A percentile compares a stretch with the other conserved stretches of the same genome.
These are phyloP conservation scores for Pissodes strobi DNA, from an alignment of 1,140 invertebrate species.

Conservation along the genomic window DNA sequence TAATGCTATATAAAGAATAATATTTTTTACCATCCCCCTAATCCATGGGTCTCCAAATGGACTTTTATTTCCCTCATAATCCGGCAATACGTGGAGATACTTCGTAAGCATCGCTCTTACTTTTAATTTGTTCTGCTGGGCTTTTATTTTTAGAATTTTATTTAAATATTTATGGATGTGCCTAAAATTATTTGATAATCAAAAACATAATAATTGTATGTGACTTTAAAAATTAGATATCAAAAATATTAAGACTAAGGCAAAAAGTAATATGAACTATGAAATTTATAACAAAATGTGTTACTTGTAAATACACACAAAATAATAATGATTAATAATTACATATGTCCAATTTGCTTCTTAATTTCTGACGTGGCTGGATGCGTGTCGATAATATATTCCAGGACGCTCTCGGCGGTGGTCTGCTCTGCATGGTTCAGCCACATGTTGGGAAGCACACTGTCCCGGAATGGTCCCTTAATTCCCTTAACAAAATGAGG, in stretches of 20 bases:
- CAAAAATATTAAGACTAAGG: no score
- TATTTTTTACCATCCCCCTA: conserved; percentile 73
- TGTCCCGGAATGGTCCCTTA: conserved; percentile 93
- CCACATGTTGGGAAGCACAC: conserved; percentile 85
- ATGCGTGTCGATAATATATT: conserved; percentile 83
- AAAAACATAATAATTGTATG: no score
- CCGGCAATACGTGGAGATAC: conserved; percentile 88
- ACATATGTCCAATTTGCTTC: conserved; percentile 55
- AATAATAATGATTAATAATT: conserved; percentile 35
- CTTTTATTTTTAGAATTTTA: conserved; percentile 63
- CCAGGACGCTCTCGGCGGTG: conserved; percentile 81
- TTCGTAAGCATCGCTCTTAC: conserved; percentile 69
- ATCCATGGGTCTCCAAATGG: conserved; percentile 85
- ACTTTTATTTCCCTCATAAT: conserved; percentile 94
- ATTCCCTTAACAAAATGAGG: conserved; percentile 78
- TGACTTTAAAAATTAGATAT: no score
- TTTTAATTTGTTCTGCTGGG: conserved; percentile 58
- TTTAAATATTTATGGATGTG: conserved; percentile 69
- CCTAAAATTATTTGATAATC: conserved; percentile 50
- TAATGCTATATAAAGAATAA: background rate
- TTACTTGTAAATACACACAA: no score
- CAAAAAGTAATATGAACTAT: no score
- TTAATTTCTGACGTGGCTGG: conserved; percentile 63
- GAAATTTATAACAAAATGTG: no score
- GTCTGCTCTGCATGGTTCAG: conserved; percentile 93